Percentiles rank a stretch among this genome's conserved stretches.
Conservation (phyloP, 2,113 vertebrate species). For the Aegithalos caudatus region DNA sequence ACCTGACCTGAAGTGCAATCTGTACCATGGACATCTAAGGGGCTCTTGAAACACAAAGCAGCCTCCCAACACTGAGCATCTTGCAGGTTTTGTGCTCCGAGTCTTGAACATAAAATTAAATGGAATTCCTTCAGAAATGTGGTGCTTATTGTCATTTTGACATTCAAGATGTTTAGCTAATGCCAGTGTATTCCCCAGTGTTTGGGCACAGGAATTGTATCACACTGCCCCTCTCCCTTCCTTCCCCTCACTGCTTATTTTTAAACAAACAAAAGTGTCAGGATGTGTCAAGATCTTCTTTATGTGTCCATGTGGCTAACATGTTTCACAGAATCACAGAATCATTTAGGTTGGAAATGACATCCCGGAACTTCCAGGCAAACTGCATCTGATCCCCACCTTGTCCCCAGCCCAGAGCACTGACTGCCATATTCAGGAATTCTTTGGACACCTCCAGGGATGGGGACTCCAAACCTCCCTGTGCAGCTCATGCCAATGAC, state of each 20-base stretch:
- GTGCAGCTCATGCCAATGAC: not conserved
- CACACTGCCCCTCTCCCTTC: not conserved
- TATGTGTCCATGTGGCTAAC: too few species aligned
- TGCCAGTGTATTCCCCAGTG: not conserved
- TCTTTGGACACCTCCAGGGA: not conserved
- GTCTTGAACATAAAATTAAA: not conserved
- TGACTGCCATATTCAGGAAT: not conserved
- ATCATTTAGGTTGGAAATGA: not conserved
- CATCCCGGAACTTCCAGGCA: not conserved
- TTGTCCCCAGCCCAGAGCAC: not conserved
- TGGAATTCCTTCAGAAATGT: not conserved
- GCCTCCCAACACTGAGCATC: not conserved
- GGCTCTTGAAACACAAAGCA: not conserved
- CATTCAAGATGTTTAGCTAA: not conserved
- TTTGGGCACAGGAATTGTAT: rapidly evolving
- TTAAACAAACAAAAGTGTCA: not conserved
- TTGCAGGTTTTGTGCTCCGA: not conserved
- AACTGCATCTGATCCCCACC: rapidly evolving
- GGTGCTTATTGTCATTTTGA: not conserved
- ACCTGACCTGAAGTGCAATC: not conserved
- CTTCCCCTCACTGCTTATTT: not conserved
- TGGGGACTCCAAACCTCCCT: not conserved
- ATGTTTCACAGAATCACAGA: not conserved
- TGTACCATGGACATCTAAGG: not conserved
- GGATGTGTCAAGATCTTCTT: not conserved